phyloP scores from a whole-genome alignment of 2,888 invertebrate species.

The Mythimna pallens region DNA sequence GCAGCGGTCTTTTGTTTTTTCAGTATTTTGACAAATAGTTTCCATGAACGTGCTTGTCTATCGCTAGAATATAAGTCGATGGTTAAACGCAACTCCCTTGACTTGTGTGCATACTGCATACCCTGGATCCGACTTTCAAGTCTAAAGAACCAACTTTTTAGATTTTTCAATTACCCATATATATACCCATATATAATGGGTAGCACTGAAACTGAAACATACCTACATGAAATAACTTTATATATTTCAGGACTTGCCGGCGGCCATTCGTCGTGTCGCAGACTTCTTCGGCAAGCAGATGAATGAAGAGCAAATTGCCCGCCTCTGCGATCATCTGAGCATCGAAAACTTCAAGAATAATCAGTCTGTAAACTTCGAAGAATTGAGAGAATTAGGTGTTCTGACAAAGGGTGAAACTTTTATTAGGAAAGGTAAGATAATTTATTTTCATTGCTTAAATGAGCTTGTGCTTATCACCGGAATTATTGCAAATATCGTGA shows the following conservation, averaged over 20 bases:
- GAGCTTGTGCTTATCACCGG: background rate
- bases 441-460: background rate
- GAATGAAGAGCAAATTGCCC: constrained; percentile 86
- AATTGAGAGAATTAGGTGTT: constrained; percentile 28
- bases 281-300: constrained; percentile 90
- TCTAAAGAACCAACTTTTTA: background rate
- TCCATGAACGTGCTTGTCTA: too few relatives aligned
- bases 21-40: too few relatives aligned
- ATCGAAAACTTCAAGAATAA: constrained; percentile 94
- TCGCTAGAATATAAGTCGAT: too few relatives aligned
- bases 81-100: too few relatives aligned
- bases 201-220: background rate
- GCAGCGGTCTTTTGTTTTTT: too few relatives aligned
- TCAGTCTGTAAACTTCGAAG: constrained; percentile 82
- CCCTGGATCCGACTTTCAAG: background rate
- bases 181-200: too few relatives aligned
- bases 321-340: constrained; percentile 92
- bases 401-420: constrained; percentile 46
- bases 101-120: too few relatives aligned
- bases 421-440: constrained; percentile 60
- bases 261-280: constrained; percentile 80
- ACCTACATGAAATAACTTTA: background rate
- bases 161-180: too few relatives aligned
- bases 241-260: constrained; percentile 38
- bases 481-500: background rate